Conservation (phyloP, 2,797 vertebrate species). For the Diplodus puntazzo region DNA sequence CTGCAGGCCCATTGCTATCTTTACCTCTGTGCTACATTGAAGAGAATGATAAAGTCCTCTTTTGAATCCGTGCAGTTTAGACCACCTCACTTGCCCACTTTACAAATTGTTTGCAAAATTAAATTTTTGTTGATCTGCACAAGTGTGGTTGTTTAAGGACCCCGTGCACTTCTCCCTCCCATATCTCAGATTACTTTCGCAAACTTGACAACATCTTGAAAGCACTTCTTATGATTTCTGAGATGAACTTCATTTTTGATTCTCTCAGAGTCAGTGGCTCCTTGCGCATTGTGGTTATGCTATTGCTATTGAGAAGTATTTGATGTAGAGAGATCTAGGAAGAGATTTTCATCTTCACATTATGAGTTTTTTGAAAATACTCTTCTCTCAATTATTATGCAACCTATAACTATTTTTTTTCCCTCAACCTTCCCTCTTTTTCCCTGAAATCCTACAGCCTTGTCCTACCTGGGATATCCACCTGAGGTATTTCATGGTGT, state of each 20-base stretch:
- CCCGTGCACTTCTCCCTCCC: constrained; percentile 9
- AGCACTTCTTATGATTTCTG: constrained; percentile 74
- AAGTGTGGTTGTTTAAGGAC: constrained; percentile 49
- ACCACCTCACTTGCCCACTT: constrained; percentile 43
- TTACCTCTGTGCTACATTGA: too few species aligned
- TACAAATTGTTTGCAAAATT: constrained; percentile 50
- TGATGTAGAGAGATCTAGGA: constrained; percentile 28
- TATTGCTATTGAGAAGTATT: too few species aligned
- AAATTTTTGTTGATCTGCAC: constrained; percentile 75
- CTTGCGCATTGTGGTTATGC: too few species aligned
- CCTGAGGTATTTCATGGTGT: constrained; percentile 62
- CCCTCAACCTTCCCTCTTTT: constrained; percentile 1
- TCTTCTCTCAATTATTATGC: too few species aligned
- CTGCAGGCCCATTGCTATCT: too few species aligned
- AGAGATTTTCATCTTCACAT: too few species aligned
- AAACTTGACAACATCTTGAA: constrained; percentile 67
- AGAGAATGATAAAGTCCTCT: constrained; percentile 56
- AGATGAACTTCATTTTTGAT: constrained; percentile 66
- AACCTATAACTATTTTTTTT: constrained; percentile 29
- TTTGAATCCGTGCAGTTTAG: constrained; percentile 41
- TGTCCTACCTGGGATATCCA: constrained; percentile 40
- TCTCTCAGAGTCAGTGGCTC: too few species aligned
- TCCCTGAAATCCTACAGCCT: constrained; percentile 23
- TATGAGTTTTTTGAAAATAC: too few species aligned
- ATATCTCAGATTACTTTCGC: constrained; percentile 51